Conservation (phyloP, 2,797 vertebrate species). For the Sciaenops ocellatus region DNA sequence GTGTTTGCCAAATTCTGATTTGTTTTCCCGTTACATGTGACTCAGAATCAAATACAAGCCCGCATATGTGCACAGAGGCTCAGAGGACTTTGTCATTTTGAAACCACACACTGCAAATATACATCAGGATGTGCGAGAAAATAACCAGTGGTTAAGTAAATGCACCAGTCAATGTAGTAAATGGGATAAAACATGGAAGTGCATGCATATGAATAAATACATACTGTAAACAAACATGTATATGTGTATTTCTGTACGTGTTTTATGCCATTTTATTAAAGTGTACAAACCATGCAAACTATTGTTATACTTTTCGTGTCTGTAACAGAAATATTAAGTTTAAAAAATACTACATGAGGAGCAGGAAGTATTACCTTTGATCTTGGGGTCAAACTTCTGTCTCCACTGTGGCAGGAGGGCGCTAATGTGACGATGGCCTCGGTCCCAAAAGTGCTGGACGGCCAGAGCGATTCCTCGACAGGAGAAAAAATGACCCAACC, state of each 20-base stretch:
- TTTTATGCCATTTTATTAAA: too few species aligned
- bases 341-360: too few species aligned
- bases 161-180: neutral
- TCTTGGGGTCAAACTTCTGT: constrained; percentile 85
- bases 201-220: neutral
- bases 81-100: constrained; percentile 1
- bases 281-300: too few species aligned
- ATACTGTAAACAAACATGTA: too few species aligned
- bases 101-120: neutral
- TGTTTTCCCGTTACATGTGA: neutral
- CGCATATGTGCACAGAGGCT: neutral
- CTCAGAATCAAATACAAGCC: constrained; percentile 3
- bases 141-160: neutral
- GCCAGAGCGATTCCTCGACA: constrained; percentile 93
- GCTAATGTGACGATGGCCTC: constrained; percentile 89
- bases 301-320: too few species aligned
- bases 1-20: neutral
- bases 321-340: too few species aligned
- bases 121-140: too few species aligned
- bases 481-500: constrained; percentile 90
- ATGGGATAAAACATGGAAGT: neutral
- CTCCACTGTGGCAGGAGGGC: constrained; percentile 91
- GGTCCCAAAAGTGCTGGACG: constrained; percentile 93
- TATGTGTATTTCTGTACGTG: too few species aligned
- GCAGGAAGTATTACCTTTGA: constrained; percentile 84